These are phyloP conservation scores for Desmophyllum pertusum DNA, from an alignment of 92 coral and sea anemone genomes.

Conservation along the genomic window DNA sequence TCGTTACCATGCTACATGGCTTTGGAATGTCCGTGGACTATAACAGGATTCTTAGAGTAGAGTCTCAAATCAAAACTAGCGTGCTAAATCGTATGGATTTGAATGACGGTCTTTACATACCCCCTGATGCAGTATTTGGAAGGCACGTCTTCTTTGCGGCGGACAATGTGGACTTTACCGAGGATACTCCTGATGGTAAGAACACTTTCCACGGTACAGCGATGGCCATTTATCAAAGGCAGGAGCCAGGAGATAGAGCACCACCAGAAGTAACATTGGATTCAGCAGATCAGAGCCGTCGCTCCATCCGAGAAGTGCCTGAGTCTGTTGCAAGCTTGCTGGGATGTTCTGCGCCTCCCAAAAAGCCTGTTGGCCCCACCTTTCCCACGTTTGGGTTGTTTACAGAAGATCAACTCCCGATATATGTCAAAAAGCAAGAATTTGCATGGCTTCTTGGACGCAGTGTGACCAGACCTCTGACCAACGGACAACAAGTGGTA, in stretches of 20 bases:
- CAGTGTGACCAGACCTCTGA: constrained; percentile 45
- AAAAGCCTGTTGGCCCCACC: constrained; percentile 53
- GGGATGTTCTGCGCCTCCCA: constrained; percentile 66
- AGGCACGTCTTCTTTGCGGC: constrained; percentile 57
- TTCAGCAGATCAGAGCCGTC: constrained; percentile 21
- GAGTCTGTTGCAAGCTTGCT: constrained; percentile 45
- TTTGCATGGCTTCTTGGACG: constrained; percentile 61
- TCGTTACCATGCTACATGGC: constrained; percentile 55
- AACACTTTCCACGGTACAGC: constrained; percentile 58
- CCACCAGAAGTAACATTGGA: constrained; percentile 45
- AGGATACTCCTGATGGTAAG: constrained; percentile 56
- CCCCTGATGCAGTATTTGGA: constrained; percentile 49
- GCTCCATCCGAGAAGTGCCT: constrained; percentile 60
- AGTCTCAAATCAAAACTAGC: constrained; percentile 32
- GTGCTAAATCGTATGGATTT: constrained; percentile 37
- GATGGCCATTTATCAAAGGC: constrained; percentile 64
- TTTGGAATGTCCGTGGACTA: constrained; percentile 67
- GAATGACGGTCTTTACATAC: constrained; percentile 37
- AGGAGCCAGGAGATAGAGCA: constrained; percentile 13
- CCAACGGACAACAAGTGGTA: too few relatives aligned
- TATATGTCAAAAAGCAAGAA: constrained; percentile 41
- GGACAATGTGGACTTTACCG: constrained; percentile 66
- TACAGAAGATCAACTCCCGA: constrained; percentile 51
- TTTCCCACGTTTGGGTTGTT: constrained; percentile 42
- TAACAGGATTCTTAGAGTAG: constrained; percentile 44